Conservation (phyloP, 1,140 invertebrate genomes). For the Brachionus angularis region DNA sequence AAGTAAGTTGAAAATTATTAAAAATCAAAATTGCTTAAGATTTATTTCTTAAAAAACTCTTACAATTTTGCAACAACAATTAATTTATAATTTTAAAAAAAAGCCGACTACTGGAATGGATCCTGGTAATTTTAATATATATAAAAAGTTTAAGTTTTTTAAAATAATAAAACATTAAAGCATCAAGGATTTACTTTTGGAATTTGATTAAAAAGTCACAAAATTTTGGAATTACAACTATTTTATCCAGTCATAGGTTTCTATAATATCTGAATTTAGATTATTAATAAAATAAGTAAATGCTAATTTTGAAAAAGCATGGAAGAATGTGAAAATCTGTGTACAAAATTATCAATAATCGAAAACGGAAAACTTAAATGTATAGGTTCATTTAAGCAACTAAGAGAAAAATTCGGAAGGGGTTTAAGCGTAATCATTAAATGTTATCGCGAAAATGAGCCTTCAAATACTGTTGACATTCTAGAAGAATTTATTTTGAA, state of each 20-base stretch:
- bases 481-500: slow-evolving; percentile 5
- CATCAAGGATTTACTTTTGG: slow-evolving; percentile 24
- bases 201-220: slow-evolving; percentile 23
- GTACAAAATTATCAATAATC: slow-evolving; percentile 60
- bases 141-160: not conserved
- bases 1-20: slow-evolving; percentile 27
- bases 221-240: slow-evolving; percentile 20
- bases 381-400: slow-evolving; percentile 58
- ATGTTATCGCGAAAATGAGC: not conserved
- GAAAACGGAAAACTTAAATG: slow-evolving; percentile 60
- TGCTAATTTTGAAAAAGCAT: slow-evolving; percentile 51
- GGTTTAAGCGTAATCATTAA: slow-evolving; percentile 58
- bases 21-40: not conserved
- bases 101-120: slow-evolving; percentile 61
- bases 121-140: slow-evolving; percentile 48
- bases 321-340: slow-evolving; percentile 63
- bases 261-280: not conserved
- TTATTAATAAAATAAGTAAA: not conserved
- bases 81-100: slow-evolving; percentile 47
- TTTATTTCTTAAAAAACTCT: not conserved
- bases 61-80: too few relatives aligned
- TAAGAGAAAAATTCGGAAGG: slow-evolving; percentile 58
- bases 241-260: slow-evolving; percentile 38
- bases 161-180: not conserved
- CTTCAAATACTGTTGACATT: slow-evolving; percentile 1